These are phyloP conservation scores for Polymixis lichenea DNA, from an alignment of 2,888 invertebrate species.

Conservation along the genomic window DNA sequence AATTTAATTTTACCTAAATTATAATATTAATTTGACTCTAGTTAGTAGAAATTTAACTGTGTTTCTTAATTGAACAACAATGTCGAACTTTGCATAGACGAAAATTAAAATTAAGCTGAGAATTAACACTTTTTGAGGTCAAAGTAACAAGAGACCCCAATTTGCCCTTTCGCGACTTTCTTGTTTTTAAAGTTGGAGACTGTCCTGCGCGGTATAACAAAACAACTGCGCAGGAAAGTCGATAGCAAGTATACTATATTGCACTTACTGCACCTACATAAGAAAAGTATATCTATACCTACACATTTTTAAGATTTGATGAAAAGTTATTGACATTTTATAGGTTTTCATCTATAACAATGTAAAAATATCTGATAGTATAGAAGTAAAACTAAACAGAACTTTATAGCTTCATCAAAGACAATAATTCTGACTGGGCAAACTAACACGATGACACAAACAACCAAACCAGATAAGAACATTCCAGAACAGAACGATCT, in stretches of 20 bases:
- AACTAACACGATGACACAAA: slow-evolving; percentile 36
- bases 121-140: background rate
- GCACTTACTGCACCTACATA: background rate
- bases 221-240: background rate
- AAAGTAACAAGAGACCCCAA: background rate
- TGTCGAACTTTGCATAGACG: background rate
- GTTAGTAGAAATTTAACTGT: slow-evolving; percentile 5
- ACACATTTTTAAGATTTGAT: background rate
- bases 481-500: slow-evolving; percentile 28
- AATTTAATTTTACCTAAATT: slow-evolving; percentile 35
- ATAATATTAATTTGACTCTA: slow-evolving; percentile 10
- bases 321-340: background rate
- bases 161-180: background rate
- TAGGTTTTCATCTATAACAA: background rate
- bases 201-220: no score
- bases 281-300: no score
- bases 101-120: background rate
- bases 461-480: slow-evolving; percentile 13
- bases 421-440: background rate
- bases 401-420: background rate
- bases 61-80: background rate
- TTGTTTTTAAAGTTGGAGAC: no score
- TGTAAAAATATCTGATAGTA: background rate
- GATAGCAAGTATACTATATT: background rate
- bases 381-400: background rate